Evolutionary conservation across 2,888 invertebrate genomes (phyloP).

Genomic region (Conops quadrifasciatus): DNA sequence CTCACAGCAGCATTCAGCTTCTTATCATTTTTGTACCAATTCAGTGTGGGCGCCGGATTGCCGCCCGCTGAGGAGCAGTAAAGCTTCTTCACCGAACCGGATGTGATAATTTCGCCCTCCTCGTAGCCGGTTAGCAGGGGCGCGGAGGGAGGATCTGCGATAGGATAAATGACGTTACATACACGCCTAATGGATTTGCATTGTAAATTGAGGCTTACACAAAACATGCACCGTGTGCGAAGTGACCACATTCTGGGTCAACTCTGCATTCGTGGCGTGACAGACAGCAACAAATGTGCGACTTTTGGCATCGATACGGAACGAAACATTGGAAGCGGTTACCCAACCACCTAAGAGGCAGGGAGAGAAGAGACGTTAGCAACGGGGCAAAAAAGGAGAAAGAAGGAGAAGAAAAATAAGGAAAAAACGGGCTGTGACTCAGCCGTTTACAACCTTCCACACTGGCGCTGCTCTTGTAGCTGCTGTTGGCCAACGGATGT

Average conservation of each 20-base stretch:
- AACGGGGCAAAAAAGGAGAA: not conserved
- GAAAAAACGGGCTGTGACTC: not conserved
- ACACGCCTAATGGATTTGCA: not conserved
- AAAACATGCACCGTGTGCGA: conserved; percentile 61
- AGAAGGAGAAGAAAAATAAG: not conserved
- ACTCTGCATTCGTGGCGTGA: conserved; percentile 58
- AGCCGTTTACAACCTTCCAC: conserved; percentile 48
- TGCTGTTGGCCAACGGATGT: conserved; percentile 54
- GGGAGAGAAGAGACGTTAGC: not conserved
- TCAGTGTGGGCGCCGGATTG: conserved; percentile 56
- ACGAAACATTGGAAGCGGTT: conserved; percentile 57
- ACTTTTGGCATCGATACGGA: conserved; percentile 56
- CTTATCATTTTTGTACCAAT: conserved; percentile 61
- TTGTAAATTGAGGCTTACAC: conserved; percentile 52
- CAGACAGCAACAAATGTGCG: conserved; percentile 59
- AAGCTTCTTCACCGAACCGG: conserved; percentile 59
- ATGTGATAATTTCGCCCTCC: conserved; percentile 58
- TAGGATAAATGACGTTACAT: not conserved
- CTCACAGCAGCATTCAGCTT: conserved; percentile 56
- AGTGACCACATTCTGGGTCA: conserved; percentile 60
- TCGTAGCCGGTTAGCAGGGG: conserved; percentile 58
- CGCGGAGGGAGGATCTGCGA: conserved; percentile 58
- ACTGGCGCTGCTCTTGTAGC: conserved; percentile 49
- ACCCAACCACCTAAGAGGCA: conserved; percentile 54
- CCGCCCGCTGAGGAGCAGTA: conserved; percentile 59